Evolutionary conservation across 1,140 invertebrate genomes (phyloP).

Genomic region (Chironomus tepperi): DNA sequence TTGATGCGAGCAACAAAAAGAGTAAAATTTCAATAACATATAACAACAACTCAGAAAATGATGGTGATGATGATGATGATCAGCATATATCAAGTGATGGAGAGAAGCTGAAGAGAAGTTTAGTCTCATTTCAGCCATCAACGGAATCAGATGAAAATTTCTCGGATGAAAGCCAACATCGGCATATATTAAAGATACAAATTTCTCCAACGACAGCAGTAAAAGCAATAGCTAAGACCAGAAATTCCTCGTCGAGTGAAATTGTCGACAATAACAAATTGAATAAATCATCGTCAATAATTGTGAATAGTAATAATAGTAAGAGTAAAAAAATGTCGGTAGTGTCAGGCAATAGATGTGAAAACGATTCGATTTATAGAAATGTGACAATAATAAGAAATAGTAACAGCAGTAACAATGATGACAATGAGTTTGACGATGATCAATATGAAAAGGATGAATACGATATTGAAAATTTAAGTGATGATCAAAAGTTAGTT

Average conservation of each 20-base stretch:
- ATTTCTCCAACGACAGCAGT: background rate
- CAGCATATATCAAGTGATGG: background rate
- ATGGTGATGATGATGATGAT: background rate
- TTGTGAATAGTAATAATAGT: background rate
- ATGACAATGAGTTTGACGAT: no score
- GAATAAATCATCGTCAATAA: background rate
- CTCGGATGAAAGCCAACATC: background rate
- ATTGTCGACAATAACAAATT: no score
- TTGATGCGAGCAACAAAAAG: no score
- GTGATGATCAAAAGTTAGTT: slow-evolving; percentile 12
- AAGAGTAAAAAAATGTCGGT: slow-evolving; percentile 10
- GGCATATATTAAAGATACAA: background rate
- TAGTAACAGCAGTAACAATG: slow-evolving; percentile 28
- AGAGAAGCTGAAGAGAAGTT: background rate
- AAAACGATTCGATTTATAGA: slow-evolving; percentile 31
- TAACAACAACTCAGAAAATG: no score
- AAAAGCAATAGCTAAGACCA: background rate
- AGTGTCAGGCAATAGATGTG: slow-evolving; percentile 26
- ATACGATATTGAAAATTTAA: slow-evolving; percentile 16
- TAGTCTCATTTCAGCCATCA: background rate
- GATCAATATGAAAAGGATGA: slow-evolving; percentile 24
- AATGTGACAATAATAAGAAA: slow-evolving; percentile 30
- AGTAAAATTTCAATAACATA: no score
- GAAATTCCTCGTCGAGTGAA: no score
- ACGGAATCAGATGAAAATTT: background rate